These are phyloP conservation scores for Picus viridis DNA, from an alignment of 2,797 vertebrate genomes.

Conservation along the genomic window DNA sequence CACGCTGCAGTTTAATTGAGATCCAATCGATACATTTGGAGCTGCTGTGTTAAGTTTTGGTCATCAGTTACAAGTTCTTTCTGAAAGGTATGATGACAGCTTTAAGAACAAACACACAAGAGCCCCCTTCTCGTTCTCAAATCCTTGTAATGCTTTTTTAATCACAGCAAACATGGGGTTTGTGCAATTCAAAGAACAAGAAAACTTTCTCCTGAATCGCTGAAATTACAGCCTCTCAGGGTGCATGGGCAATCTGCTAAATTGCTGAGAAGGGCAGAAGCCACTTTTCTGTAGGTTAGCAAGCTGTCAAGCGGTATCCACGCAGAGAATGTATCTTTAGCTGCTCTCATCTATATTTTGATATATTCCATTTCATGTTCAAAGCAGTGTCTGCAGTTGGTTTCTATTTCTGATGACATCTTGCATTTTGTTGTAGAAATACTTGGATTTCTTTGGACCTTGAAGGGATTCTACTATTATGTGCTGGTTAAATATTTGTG, in stretches of 20 bases:
- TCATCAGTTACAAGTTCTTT: neutral
- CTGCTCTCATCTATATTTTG: neutral
- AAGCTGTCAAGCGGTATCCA: neutral
- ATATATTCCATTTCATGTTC: neutral
- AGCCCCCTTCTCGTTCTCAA: rapidly evolving
- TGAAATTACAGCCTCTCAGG: neutral
- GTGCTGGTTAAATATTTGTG: neutral
- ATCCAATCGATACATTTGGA: neutral
- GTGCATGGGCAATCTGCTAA: neutral
- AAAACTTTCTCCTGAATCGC: neutral
- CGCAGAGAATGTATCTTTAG: neutral
- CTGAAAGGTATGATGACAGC: neutral
- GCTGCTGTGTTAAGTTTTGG: neutral
- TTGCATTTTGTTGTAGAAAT: neutral
- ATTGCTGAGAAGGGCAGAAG: neutral
- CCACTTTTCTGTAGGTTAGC: neutral
- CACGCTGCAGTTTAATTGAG: neutral
- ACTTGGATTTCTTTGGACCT: neutral
- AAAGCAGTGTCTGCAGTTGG: neutral
- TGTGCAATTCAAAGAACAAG: neutral
- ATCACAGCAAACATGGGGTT: neutral
- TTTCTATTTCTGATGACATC: neutral
- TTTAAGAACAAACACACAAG: neutral
- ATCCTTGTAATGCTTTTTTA: neutral
- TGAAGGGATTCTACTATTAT: neutral